Evolutionary conservation across 2,888 invertebrate species (phyloP).

Genomic region (Electrophaes corylata): DNA sequence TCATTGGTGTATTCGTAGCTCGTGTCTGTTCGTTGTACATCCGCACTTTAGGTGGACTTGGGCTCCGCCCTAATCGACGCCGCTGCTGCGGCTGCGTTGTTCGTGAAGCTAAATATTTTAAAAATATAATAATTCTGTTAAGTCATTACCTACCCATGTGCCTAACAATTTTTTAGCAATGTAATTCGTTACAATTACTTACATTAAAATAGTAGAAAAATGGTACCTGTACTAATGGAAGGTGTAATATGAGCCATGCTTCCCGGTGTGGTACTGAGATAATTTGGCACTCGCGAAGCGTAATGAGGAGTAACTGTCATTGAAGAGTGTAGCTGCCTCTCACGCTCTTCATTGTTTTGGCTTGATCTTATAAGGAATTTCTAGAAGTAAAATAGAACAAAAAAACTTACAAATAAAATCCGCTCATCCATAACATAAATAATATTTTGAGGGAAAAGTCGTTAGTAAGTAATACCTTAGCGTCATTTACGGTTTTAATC

Average conservation of each 20-base stretch:
- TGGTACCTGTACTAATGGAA: constrained; percentile 38
- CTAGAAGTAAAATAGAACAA: constrained; percentile 43
- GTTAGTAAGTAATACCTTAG: constrained; percentile 46
- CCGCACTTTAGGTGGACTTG: constrained; percentile 60
- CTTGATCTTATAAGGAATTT: constrained; percentile 62
- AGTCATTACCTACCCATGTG: neutral
- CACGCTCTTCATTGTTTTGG: constrained; percentile 49
- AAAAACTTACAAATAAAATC: too few species aligned
- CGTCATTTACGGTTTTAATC: constrained; percentile 66
- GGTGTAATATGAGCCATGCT: constrained; percentile 43
- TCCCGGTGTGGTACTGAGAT: constrained; percentile 30
- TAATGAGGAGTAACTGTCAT: constrained; percentile 59
- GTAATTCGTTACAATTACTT: neutral
- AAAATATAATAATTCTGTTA: neutral
- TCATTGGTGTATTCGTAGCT: constrained; percentile 65
- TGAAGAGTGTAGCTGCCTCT: constrained; percentile 51
- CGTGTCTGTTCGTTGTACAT: constrained; percentile 55
- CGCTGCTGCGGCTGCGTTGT: constrained; percentile 50
- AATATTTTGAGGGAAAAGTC: neutral
- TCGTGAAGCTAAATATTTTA: constrained; percentile 42
- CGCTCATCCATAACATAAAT: too few species aligned
- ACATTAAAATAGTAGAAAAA: neutral
- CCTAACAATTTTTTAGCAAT: neutral
- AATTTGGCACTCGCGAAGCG: constrained; percentile 40
- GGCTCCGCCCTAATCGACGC: constrained; percentile 74